These are phyloP conservation scores for Istiophorus platypterus DNA, from an alignment of 2,113 vertebrate species.

Conservation along the genomic window DNA sequence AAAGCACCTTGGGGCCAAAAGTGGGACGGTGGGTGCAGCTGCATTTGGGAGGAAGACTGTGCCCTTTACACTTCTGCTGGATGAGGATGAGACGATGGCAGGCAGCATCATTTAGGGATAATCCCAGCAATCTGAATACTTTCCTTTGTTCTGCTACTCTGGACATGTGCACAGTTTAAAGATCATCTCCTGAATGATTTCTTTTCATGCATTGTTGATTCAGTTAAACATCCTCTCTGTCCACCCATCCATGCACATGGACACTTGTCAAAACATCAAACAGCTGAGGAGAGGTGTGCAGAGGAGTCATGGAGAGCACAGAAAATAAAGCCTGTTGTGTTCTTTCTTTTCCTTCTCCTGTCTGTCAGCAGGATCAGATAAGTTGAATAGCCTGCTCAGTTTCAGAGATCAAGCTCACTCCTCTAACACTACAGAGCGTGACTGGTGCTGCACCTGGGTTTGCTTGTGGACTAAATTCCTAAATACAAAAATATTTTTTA, in stretches of 20 bases:
- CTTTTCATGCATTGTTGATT: conserved; percentile 6
- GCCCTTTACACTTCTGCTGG: conserved; percentile 48
- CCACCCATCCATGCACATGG: not conserved
- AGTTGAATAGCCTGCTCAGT: not conserved
- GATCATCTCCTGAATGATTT: conserved; percentile 25
- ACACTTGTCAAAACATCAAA: conserved; percentile 24
- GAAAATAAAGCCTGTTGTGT: not conserved
- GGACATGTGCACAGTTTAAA: not conserved
- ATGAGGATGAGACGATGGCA: conserved; percentile 49
- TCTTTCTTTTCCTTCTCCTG: not conserved
- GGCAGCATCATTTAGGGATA: conserved; percentile 21
- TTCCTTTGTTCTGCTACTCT: conserved; percentile 32
- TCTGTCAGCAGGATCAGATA: conserved; percentile 6
- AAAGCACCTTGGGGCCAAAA: conserved; percentile 65
- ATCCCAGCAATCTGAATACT: conserved; percentile 31
- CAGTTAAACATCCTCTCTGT: conserved; percentile 15
- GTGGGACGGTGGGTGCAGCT: conserved; percentile 60
- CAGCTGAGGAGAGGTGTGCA: not conserved
- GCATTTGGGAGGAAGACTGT: conserved; percentile 53
- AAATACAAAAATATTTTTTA: not conserved
- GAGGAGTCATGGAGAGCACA: conserved; percentile 1
- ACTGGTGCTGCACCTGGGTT: not conserved
- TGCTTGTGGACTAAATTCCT: not conserved
- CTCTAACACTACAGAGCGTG: too few relatives aligned
- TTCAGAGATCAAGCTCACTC: not conserved